Evolutionary conservation across 2,797 vertebrate genomes (phyloP).

Genomic region (Bovichtus diacanthus): DNA sequence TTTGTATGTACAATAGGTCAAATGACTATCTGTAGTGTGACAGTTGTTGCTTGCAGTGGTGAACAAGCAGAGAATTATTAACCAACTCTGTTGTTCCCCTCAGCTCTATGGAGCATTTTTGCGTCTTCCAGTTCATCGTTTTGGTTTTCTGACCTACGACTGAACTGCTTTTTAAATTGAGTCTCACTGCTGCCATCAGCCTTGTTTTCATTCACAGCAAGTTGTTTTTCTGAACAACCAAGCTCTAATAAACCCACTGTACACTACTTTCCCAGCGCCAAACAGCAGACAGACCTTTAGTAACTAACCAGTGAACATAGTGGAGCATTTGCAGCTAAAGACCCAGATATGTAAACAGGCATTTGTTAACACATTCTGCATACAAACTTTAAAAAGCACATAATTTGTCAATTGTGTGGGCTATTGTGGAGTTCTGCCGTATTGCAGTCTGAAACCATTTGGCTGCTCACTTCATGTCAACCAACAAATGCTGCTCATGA

Average conservation of each 20-base stretch:
- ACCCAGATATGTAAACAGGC: too few relatives aligned
- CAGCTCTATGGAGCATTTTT: rapidly evolving
- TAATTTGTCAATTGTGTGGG: neutral
- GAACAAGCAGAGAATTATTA: neutral
- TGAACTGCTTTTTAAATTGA: neutral
- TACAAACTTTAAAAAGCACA: neutral
- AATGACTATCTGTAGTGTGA: neutral
- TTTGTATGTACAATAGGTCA: neutral
- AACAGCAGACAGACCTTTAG: neutral
- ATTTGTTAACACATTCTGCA: neutral
- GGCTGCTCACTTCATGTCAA: neutral
- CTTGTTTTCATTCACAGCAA: neutral
- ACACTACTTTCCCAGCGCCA: too few relatives aligned
- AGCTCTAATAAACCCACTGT: neutral
- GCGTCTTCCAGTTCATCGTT: slow-evolving; percentile 2
- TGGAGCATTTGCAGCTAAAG: neutral
- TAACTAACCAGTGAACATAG: neutral
- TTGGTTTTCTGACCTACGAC: slow-evolving; percentile 7
- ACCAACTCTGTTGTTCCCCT: neutral
- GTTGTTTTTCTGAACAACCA: neutral
- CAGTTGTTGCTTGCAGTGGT: neutral
- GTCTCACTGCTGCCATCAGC: neutral
- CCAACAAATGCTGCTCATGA: neutral
- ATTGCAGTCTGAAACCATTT: neutral
- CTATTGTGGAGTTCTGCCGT: neutral